phyloP scores from a whole-genome alignment of 64 coral and sea anemone genomes.

The Orbicella faveolata region DNA sequence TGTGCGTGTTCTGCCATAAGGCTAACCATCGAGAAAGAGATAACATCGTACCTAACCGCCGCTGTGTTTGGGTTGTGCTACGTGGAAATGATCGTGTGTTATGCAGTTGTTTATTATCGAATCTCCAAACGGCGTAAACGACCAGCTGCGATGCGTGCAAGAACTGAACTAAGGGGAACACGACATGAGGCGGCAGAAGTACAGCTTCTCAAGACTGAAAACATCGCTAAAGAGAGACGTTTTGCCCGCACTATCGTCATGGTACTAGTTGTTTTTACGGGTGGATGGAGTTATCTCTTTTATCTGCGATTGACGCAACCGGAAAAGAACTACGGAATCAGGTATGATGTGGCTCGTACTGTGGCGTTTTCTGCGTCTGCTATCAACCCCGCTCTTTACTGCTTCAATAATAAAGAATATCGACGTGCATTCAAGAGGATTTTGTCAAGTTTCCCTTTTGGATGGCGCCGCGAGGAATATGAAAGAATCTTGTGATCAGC shows the following conservation, averaged over 20 bases:
- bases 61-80: slow-evolving; percentile 58
- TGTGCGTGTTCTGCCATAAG: slow-evolving; percentile 47
- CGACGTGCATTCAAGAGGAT: slow-evolving; percentile 68
- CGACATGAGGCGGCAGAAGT: background rate
- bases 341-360: slow-evolving; percentile 70
- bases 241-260: slow-evolving; percentile 74
- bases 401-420: slow-evolving; percentile 80
- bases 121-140: slow-evolving; percentile 38
- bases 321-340: slow-evolving; percentile 57
- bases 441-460: slow-evolving; percentile 7
- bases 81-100: slow-evolving; percentile 40
- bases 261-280: slow-evolving; percentile 66
- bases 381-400: slow-evolving; percentile 73
- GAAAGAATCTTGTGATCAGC: slow-evolving; percentile 35
- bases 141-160: background rate
- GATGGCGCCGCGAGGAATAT: background rate
- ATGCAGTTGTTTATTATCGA: slow-evolving; percentile 49
- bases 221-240: slow-evolving; percentile 39
- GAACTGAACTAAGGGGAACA: background rate
- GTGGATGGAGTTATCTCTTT: slow-evolving; percentile 66
- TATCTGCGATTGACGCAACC: slow-evolving; percentile 72
- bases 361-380: slow-evolving; percentile 63
- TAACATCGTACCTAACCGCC: slow-evolving; percentile 70
- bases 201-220: background rate
- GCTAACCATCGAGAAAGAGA: slow-evolving; percentile 54